Conservation (phyloP, 2,888 invertebrate species). For the Baccha elongata region DNA sequence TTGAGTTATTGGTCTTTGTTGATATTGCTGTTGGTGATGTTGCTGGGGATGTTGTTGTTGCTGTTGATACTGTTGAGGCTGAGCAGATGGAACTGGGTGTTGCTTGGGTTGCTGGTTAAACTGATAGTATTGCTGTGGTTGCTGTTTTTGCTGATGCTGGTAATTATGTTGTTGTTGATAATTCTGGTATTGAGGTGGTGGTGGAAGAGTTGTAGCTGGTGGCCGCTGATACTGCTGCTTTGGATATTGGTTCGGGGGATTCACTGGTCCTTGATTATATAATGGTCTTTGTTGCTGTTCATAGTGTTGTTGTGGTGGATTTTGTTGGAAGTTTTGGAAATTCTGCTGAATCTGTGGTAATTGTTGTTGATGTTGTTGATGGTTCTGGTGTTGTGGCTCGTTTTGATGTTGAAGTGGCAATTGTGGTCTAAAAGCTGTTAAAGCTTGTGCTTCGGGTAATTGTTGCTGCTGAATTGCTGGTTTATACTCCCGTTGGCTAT, state of each 20-base stretch:
- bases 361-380: constrained; percentile 78
- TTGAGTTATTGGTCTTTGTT: constrained; percentile 76
- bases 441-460: constrained; percentile 40
- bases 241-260: constrained; percentile 67
- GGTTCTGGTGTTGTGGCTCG: constrained; percentile 77
- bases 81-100: constrained; percentile 70
- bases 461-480: constrained; percentile 63
- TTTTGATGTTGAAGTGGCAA: constrained; percentile 75
- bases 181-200: constrained; percentile 79
- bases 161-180: constrained; percentile 47
- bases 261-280: constrained; percentile 73
- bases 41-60: constrained; percentile 70
- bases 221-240: constrained; percentile 74
- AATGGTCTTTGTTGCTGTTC: constrained; percentile 74
- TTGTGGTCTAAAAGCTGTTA: constrained; percentile 70
- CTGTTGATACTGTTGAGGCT: constrained; percentile 81
- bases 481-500: constrained; percentile 66
- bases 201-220: constrained; percentile 76
- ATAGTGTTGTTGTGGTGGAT: constrained; percentile 66
- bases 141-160: constrained; percentile 46
- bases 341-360: constrained; percentile 69
- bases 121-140: constrained; percentile 39
- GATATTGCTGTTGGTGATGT: constrained; percentile 76
- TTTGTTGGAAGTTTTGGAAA: constrained; percentile 59
- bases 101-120: constrained; percentile 40